Percentiles rank a stretch among this genome's conserved stretches.
These are phyloP conservation scores for Leucophenga montana DNA, from an alignment of 2,888 invertebrate species.

Conservation along the genomic window DNA sequence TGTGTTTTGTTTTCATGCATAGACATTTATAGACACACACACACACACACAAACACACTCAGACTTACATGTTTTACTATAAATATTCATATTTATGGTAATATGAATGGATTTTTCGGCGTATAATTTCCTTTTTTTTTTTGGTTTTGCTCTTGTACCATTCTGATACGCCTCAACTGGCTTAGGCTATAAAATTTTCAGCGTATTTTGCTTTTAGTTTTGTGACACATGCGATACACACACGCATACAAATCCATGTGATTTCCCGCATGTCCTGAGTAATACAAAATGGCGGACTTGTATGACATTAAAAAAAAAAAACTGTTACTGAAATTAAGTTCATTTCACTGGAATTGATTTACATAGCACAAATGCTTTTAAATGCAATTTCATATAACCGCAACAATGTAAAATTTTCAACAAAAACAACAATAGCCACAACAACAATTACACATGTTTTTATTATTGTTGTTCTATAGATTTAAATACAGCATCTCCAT, in stretches of 20 bases:
- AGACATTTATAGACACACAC: neutral
- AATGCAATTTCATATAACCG: too few species aligned
- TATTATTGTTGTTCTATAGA: slow-evolving; percentile 25
- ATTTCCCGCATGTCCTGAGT: too few species aligned
- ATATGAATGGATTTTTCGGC: slow-evolving; percentile 47
- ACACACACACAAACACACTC: neutral
- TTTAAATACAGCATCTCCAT: slow-evolving; percentile 7
- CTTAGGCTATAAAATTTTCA: slow-evolving; percentile 23
- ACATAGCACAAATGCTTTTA: slow-evolving; percentile 51
- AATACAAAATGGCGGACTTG: too few species aligned
- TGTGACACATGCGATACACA: too few species aligned
- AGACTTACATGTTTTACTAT: slow-evolving; percentile 34
- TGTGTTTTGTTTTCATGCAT: slow-evolving; percentile 6
- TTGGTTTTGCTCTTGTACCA: slow-evolving; percentile 26
- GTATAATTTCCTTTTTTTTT: slow-evolving; percentile 20
- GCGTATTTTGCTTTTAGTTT: slow-evolving; percentile 20
- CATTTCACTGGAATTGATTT: slow-evolving; percentile 61
- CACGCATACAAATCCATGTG: too few species aligned
- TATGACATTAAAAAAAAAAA: neutral
- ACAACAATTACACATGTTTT: slow-evolving; percentile 39
- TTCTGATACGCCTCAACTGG: neutral
- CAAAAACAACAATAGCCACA: slow-evolving; percentile 4
- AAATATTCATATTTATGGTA: slow-evolving; percentile 61
- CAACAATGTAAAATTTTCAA: slow-evolving; percentile 3
- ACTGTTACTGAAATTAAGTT: slow-evolving; percentile 51